Base-by-base conservation (phyloP, 2,797 vertebrate genomes). In the Danio aesculapii region DNA sequence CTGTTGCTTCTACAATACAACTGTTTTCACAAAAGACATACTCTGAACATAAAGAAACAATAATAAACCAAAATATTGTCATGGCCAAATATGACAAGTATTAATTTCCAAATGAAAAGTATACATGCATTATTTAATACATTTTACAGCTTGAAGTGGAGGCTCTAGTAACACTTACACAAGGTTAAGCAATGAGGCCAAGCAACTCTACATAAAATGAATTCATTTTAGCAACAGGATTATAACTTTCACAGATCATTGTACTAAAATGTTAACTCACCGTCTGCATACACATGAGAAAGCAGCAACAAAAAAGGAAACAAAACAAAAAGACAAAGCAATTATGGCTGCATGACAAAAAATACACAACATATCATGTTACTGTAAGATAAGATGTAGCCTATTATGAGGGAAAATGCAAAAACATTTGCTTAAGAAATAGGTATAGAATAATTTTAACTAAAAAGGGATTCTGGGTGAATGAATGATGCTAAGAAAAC, bases 281-380 rank as follows among this genome's bases (percentile, higher is more conserved):
- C 98, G 96, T 99, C 98, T 99, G 97, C 96, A 98, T 96, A 99
- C 91, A 94, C 95, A 97, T 95, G 98, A 98, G 98, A 97, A 96
- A 97, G 94, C 97, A 94, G 94, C 97, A 98, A 97, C 95, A 94
- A 91, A 94, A 89, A 91, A 91, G 91, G 85, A 89, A 78, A 84
- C 75, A 82, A 82, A 87, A 87, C 92, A 94, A 93, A 92, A 82
- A 87, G 91, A 94, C 92, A 94, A 94, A 93, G 92, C 92, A 94
- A 93, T 94, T 91, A 94, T 93, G 92, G 89, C 92, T 91, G 91
- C 92, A 91, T 86, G 87, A 93, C 90, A 91, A 92, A 91, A 93
- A 88, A 80, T 82, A 83, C 79, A 82, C 39, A 90, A 86, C 88
- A 90, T 90, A 88, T 89, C 84, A 86, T 87, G 81, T 86, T 85